These are phyloP conservation scores for Haliaeetus albicilla DNA, from an alignment of 2,797 vertebrate genomes.

Conservation along the genomic window DNA sequence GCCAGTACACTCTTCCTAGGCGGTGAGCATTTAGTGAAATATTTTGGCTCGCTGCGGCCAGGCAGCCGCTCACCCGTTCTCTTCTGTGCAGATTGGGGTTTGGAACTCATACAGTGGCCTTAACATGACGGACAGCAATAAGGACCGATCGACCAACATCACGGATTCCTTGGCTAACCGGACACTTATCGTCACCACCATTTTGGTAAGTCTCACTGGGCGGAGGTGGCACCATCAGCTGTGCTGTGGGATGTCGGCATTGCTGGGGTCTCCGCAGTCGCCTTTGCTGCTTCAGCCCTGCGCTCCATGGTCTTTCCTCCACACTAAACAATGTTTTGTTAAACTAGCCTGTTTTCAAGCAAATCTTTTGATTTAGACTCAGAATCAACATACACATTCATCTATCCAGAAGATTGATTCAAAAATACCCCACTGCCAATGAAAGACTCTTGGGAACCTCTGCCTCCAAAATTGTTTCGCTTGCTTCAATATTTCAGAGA, in stretches of 20 bases:
- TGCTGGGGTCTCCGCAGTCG: fast-evolving
- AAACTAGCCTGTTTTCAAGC: not conserved
- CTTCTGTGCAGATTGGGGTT: constrained; percentile 85
- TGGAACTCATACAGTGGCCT: constrained; percentile 97
- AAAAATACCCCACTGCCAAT: not conserved
- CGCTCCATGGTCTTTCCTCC: not conserved
- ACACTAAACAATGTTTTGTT: not conserved
- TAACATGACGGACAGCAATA: constrained; percentile 90
- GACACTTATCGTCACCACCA: constrained; percentile 95
- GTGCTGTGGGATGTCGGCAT: not conserved
- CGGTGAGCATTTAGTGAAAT: not conserved
- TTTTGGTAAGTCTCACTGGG: constrained; percentile 82
- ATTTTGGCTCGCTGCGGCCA: fast-evolving
- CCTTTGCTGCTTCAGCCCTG: not conserved
- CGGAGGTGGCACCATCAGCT: not conserved
- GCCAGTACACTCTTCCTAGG: not conserved
- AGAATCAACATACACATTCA: not conserved
- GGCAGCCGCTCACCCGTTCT: constrained; percentile 36
- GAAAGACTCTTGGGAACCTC: not conserved
- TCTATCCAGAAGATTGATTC: not conserved
- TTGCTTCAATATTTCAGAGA: not conserved
- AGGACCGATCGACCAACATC: constrained; percentile 86
- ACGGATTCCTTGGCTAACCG: constrained; percentile 93
- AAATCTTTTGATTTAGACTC: not conserved
- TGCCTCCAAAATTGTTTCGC: not conserved